A percentile compares a stretch with the other conserved stretches of the same genome.
Evolutionary conservation across 2,888 invertebrate species (phyloP).

Genomic region (Nomada fabriciana): DNA sequence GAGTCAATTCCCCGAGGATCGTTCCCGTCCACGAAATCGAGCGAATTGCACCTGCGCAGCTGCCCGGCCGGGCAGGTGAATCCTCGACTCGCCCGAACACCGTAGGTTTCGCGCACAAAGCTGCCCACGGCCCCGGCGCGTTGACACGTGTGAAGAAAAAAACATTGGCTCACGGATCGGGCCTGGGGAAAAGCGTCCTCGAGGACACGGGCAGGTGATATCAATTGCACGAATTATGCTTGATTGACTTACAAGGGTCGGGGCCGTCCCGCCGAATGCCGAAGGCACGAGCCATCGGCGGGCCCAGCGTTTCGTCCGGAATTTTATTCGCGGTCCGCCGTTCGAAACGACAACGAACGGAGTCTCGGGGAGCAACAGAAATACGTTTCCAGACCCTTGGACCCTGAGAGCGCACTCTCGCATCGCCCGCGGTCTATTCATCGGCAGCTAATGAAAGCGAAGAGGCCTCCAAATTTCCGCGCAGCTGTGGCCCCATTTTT

Average conservation of each 20-base stretch:
- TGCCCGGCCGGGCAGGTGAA: conserved; percentile 81
- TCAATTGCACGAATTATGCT: conserved; percentile 80
- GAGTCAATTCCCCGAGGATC: conserved; percentile 30
- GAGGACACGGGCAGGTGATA: conserved; percentile 81
- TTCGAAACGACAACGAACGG: too few relatives aligned
- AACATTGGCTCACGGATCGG: conserved; percentile 32
- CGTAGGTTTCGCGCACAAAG: conserved; percentile 71
- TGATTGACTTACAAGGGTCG: conserved; percentile 70
- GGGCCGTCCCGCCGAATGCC: background rate
- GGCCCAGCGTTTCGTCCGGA: background rate
- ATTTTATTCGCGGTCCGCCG: background rate
- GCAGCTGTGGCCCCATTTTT: conserved; percentile 55
- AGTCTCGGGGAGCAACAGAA: too few relatives aligned
- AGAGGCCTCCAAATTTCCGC: conserved; percentile 48
- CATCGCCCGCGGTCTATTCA: conserved; percentile 36
- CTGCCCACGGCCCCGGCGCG: conserved; percentile 55
- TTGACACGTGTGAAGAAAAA: conserved; percentile 71
- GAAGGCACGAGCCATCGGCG: conserved; percentile 26
- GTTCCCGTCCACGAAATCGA: conserved; percentile 77
- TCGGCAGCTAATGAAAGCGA: conserved; percentile 27
- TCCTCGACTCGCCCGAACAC: conserved; percentile 81
- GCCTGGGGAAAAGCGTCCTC: conserved; percentile 77
- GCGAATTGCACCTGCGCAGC: conserved; percentile 83
- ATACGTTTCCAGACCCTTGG: too few relatives aligned
- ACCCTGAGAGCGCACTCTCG: background rate